Base-by-base conservation (phyloP, 2,888 invertebrate genomes). In the Mamestra brassicae region DNA sequence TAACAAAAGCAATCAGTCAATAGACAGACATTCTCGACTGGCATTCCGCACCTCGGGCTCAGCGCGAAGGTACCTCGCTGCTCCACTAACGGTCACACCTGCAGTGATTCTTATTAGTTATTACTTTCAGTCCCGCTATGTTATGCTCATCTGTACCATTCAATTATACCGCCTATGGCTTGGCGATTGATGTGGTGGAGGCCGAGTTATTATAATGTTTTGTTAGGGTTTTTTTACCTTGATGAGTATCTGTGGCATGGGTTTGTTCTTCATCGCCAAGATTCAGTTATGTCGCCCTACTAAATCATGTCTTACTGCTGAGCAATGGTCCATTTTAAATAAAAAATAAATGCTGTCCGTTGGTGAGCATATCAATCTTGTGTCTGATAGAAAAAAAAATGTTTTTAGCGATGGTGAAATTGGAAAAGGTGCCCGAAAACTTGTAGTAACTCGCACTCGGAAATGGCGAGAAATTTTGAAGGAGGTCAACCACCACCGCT, bases 81-180 rank as follows among this genome's bases (percentile, higher is more conserved):
- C 83, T 71, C 71, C 62, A 77, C 66, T 80, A 66, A 66, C 77
- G 52, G 63, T 34, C 70, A n/a, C 71, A 82, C 71, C 78, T 82
- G 78, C 13, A 45, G 42, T 11, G 42, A 58, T 70, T 60, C 58
- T 68, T 62, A 68, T 68, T 68, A 81, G 50, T 58, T 58, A 71
- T 64, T 64, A 62, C 61, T 81, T 10, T 11, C 10, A 34, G 50
- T 82, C 47, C 79, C 78, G 79, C 36, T 78, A 78, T 45, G 76
- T 66, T 81, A 67, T 77, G 58, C 71, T 70, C 76, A 81, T 81
- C 81, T 52, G 58, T 66, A 61, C 54, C 76, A 63, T 81, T 79
- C 81, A 79, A 76, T 81, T 68, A 76, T 50, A 75, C 54, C 67
- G 67, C 58, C 67, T 58, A 45, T 57, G 55, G 80, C 80, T 57